Evolutionary conservation across 1,140 invertebrate species (phyloP), one percentile per base, ranked within the genome.

Genomic region (Pogonus chalceus): DNA sequence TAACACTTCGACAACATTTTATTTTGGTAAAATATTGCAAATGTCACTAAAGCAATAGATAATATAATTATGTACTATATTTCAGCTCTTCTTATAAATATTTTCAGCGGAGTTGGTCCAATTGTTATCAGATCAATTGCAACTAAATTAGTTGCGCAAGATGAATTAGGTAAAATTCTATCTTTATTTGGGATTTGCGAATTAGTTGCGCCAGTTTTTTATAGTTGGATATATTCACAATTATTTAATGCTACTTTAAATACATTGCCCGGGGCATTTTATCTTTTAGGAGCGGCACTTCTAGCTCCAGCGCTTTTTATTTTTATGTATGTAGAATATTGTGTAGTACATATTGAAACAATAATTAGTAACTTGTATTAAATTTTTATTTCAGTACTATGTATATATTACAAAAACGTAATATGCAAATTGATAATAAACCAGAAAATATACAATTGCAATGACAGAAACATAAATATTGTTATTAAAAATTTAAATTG

Each of bases 91-190:
- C 60, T 68, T 9, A 69, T 80, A 7, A 76, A 78, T 55, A 69
- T 80, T 22, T 72, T 80, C 46, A 77, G 74, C 24, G 75, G 72
- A 20, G 69, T 74, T 3, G 75, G 74, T 35, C 64, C 69, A 2
- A 76, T 78, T 2, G 73, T 72, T 1, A 71, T 79, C 20, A 66
- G 78, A 55, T 79, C 79, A 2, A 60, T 80, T 39, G 76, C 76
- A 1, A 79, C 79, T 0, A 80, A 81, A 65, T 65, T 79, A 2
- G 76, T 79, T 1, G 63, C 70, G 3, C 66, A 69, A n/a, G 69
- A 75, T 35, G 70, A 78, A 68, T 60, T 72, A 72, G 78, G 76
- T n/a, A 78, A 77, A 65, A 77, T 77, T 55, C 76, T 75, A 56
- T 78, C 78, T 1, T 53, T 79, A 4, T 74, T 79, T 37, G 76